Conservation (phyloP, 2,888 invertebrate genomes). For the Beris chalybata region DNA sequence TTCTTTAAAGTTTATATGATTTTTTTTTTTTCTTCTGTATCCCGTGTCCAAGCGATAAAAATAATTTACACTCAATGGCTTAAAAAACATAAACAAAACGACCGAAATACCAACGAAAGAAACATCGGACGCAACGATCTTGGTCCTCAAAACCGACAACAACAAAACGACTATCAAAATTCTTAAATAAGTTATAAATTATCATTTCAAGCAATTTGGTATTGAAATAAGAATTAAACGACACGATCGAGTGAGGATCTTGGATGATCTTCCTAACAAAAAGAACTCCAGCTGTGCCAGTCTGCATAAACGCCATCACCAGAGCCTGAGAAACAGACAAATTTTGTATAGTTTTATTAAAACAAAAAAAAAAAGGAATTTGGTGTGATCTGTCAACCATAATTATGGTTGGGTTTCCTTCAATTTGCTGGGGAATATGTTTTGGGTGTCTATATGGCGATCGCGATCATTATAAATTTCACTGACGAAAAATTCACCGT, state of each 20-base stretch:
- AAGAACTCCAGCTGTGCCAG: constrained; percentile 4
- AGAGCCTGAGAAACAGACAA: background rate
- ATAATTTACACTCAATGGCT: no score
- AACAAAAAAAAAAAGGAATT: background rate
- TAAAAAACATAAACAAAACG: no score
- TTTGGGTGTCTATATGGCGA: background rate
- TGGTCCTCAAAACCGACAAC: no score
- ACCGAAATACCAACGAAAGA: no score
- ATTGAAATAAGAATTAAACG: constrained; percentile 11
- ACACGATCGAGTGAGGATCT: background rate
- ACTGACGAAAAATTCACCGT: constrained; percentile 1
- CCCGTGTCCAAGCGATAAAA: no score
- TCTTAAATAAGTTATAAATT: constrained; percentile 18
- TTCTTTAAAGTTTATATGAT: no score
- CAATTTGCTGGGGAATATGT: background rate
- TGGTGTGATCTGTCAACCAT: constrained; percentile 5
- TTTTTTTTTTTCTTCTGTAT: no score
- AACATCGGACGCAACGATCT: no score
- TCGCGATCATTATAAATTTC: background rate
- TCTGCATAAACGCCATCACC: constrained; percentile 1
- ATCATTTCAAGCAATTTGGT: constrained; percentile 5
- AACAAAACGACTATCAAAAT: no score
- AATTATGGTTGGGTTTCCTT: background rate
- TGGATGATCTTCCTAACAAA: constrained; percentile 6
- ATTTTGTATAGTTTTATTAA: background rate